Conservation (phyloP, 2,888 invertebrate genomes). For the Melanostoma mellinum region DNA sequence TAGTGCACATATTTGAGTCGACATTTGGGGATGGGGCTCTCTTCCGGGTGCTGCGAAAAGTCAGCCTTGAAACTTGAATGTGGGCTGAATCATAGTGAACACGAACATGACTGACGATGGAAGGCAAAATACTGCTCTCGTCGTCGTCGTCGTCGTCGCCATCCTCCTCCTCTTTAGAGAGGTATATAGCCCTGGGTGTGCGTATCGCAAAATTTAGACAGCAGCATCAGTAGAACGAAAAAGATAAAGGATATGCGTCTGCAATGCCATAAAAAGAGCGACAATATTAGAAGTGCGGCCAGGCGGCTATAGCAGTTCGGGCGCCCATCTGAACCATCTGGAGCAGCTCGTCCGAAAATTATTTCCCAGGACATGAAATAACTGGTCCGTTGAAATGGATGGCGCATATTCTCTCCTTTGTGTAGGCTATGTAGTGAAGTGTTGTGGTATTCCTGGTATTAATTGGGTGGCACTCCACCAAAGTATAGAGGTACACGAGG, state of each 20-base stretch:
- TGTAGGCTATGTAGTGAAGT: constrained; percentile 45
- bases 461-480: constrained; percentile 64
- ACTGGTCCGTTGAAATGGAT: constrained; percentile 42
- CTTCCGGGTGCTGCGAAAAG: constrained; percentile 46
- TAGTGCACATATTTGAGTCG: constrained; percentile 59
- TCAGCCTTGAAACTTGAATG: constrained; percentile 66
- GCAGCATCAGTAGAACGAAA: constrained; percentile 50
- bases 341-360: constrained; percentile 55
- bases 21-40: constrained; percentile 7
- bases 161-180: neutral
- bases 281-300: constrained; percentile 56
- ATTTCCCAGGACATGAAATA: constrained; percentile 58
- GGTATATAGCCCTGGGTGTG: constrained; percentile 57
- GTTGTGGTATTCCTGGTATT: constrained; percentile 60
- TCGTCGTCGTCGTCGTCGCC: constrained; percentile 1
- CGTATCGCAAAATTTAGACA: constrained; percentile 66
- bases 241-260: constrained; percentile 70
- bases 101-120: constrained; percentile 37
- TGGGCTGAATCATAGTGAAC: constrained; percentile 20
- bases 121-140: constrained; percentile 16
- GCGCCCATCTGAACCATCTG: constrained; percentile 58
- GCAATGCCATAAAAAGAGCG: constrained; percentile 62
- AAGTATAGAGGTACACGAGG: constrained; percentile 15
- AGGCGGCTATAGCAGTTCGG: constrained; percentile 24
- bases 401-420: constrained; percentile 60